A percentile compares a stretch with the other conserved stretches of the same genome.
Conservation (phyloP, 2,113 vertebrate species). For the Callopanchax toddi region DNA sequence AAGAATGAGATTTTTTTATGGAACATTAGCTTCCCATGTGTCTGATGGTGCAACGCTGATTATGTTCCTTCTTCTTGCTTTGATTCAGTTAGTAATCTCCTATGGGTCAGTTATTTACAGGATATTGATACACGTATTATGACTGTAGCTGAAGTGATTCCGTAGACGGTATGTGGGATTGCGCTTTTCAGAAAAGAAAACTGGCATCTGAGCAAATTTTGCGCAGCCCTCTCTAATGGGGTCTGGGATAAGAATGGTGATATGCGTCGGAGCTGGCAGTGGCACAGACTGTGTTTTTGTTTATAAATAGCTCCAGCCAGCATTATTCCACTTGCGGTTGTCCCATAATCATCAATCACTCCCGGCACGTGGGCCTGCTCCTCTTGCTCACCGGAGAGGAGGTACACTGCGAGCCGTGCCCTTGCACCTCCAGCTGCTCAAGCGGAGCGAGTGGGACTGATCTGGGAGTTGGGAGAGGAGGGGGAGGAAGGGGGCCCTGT, state of each 20-base stretch:
- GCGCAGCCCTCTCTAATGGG: slow-evolving; percentile 59
- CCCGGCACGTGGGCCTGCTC: slow-evolving; percentile 37
- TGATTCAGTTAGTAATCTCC: slow-evolving; percentile 32
- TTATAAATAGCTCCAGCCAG: slow-evolving; percentile 81
- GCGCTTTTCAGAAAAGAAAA: slow-evolving; percentile 50
- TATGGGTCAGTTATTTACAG: slow-evolving; percentile 59
- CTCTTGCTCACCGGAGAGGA: slow-evolving; percentile 60
- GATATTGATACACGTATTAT: slow-evolving; percentile 63
- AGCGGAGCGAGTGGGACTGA: slow-evolving; percentile 52
- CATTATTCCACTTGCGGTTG: slow-evolving; percentile 77
- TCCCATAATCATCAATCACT: slow-evolving; percentile 82
- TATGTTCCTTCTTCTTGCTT: slow-evolving; percentile 45
- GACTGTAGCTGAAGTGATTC: slow-evolving; percentile 44
- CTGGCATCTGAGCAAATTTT: slow-evolving; percentile 59
- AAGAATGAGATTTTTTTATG: slow-evolving; percentile 74
- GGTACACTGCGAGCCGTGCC: slow-evolving; percentile 54
- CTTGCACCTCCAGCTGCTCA: slow-evolving; percentile 64
- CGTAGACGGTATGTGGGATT: slow-evolving; percentile 52
- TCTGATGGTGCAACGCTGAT: slow-evolving; percentile 45
- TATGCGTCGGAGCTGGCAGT: slow-evolving; percentile 68
- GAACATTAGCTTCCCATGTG: slow-evolving; percentile 68
- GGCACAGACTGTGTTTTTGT: slow-evolving; percentile 73
- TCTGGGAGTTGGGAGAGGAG: slow-evolving; percentile 28
- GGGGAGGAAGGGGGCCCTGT: background rate
- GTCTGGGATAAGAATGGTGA: slow-evolving; percentile 66